phyloP scores from a whole-genome alignment of 2,888 invertebrate species.

The Helobdella robusta region DNA sequence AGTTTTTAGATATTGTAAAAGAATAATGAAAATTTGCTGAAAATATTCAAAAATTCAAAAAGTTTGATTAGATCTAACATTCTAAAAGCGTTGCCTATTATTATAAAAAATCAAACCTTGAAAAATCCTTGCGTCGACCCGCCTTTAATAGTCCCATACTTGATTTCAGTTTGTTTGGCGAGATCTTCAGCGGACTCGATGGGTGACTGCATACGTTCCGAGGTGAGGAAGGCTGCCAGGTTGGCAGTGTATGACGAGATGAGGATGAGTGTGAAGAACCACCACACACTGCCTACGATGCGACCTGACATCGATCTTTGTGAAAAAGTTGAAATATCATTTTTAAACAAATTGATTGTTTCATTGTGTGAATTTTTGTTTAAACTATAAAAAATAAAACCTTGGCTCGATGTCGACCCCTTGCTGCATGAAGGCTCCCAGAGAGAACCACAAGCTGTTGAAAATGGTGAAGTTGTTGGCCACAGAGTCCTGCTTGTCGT shows the following conservation, averaged over 20 bases:
- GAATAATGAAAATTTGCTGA: not conserved
- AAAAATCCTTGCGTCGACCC: conserved; percentile 78
- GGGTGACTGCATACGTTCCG: conserved; percentile 82
- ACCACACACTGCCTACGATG: conserved; percentile 96
- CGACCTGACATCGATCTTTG: conserved; percentile 79
- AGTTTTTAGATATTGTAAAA: not conserved
- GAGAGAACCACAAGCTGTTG: conserved; percentile 92
- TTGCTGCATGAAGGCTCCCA: conserved; percentile 96
- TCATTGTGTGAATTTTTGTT: not conserved
- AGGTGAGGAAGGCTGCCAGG: conserved; percentile 64
- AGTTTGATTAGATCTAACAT: not conserved
- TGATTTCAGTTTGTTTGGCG: conserved; percentile 81
- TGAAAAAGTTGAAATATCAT: not conserved
- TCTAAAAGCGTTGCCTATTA: not conserved
- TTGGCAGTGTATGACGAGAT: conserved; percentile 98
- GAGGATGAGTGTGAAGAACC: conserved; percentile 95
- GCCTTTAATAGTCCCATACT: conserved; percentile 66
- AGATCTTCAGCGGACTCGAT: conserved; percentile 82
- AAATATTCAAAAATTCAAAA: not conserved
- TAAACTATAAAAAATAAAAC: conserved; percentile 49
- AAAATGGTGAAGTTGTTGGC: conserved; percentile 67
- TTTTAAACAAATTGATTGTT: not conserved
- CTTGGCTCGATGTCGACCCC: conserved; percentile 91
- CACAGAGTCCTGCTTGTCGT: conserved; percentile 44
- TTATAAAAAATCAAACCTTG: conserved; percentile 52